phyloP scores from a whole-genome alignment of 2,888 invertebrate genomes.

The Sinohyriopsis cumingii region DNA sequence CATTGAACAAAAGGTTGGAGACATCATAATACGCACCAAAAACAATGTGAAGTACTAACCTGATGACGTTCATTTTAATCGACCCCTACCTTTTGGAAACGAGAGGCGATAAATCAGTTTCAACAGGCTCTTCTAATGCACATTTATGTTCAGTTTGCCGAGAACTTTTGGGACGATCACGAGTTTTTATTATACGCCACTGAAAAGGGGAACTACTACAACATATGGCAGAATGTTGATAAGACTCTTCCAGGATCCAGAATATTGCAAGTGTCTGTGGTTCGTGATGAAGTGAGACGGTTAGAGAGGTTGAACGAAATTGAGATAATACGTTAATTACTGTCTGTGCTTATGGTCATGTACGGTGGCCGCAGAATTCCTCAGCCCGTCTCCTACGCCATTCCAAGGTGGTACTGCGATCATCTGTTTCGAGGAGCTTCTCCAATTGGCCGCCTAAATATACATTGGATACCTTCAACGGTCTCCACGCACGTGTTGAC shows the following conservation, averaged over 20 bases:
- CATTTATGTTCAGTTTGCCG: constrained; percentile 4
- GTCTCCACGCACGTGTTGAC: constrained; percentile 1
- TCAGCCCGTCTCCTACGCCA: not conserved
- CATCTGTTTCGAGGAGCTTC: constrained; percentile 1
- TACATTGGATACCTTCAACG: not conserved
- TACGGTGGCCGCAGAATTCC: not conserved
- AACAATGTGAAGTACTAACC: not conserved
- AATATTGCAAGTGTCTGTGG: not conserved
- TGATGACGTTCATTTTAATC: not conserved
- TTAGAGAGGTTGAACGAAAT: constrained; percentile 1
- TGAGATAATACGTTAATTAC: not conserved
- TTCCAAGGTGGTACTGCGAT: not conserved
- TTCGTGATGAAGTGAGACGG: not conserved
- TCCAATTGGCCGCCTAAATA: constrained; percentile 5
- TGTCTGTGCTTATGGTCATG: not conserved
- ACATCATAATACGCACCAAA: not conserved
- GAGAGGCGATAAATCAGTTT: constrained; percentile 5
- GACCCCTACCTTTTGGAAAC: constrained; percentile 5
- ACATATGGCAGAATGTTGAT: not conserved
- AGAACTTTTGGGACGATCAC: constrained; percentile 3
- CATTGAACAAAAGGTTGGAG: not conserved
- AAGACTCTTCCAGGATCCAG: constrained; percentile 2
- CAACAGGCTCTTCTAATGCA: constrained; percentile 3
- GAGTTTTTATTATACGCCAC: constrained; percentile 5
- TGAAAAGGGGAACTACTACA: not conserved